Conservation (phyloP, 2,888 invertebrate genomes). For the Caenorhabditis afra region DNA sequence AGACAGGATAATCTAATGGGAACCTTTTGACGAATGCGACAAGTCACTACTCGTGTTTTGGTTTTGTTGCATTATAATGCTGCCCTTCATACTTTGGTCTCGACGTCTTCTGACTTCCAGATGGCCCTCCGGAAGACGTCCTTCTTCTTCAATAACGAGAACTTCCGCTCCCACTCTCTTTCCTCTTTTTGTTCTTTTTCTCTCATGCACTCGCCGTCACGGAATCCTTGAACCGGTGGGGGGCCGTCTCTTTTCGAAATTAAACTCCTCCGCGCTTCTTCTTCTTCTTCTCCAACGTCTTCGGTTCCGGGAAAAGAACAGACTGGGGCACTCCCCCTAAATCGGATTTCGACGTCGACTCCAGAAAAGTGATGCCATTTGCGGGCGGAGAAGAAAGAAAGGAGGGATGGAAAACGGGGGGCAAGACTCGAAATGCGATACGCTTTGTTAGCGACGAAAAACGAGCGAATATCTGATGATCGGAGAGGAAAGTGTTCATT, state of each 20-base stretch:
- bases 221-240: background rate
- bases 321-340: conserved; percentile 32
- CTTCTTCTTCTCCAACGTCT: too few relatives aligned
- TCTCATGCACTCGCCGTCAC: conserved; percentile 26
- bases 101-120: background rate
- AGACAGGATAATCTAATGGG: background rate
- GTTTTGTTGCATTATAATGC: background rate
- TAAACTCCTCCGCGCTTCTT: conserved; percentile 44
- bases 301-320: conserved; percentile 7
- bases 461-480: background rate
- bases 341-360: conserved; percentile 25
- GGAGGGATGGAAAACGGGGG: conserved; percentile 14
- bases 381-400: conserved; percentile 12
- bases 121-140: conserved; percentile 27
- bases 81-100: too few relatives aligned
- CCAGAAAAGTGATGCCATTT: conserved; percentile 32
- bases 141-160: conserved; percentile 16
- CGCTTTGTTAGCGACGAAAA: background rate
- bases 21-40: background rate
- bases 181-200: conserved; percentile 10
- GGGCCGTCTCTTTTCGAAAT: conserved; percentile 48
- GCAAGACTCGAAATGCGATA: conserved; percentile 37
- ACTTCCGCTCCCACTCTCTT: conserved; percentile 44
- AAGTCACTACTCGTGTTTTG: background rate
- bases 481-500: background rate